These are phyloP conservation scores for Onthophagus taurus DNA, from an alignment of 1,140 invertebrate species.

Conservation along the genomic window DNA sequence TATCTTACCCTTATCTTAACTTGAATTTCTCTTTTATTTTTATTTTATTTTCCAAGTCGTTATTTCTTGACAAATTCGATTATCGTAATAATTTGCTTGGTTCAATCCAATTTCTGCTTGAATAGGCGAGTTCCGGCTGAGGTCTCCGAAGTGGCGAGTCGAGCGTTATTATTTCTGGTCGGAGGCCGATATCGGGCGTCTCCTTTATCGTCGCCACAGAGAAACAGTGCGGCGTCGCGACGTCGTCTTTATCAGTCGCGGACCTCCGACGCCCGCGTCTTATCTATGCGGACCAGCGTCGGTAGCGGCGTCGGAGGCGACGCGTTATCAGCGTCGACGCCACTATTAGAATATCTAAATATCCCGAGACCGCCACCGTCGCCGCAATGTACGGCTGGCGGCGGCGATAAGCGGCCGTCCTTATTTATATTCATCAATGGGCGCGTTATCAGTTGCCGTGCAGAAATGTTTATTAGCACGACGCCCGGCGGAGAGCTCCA, in stretches of 20 bases:
- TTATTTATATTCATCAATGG: constrained; percentile 42
- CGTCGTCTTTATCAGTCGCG: constrained; percentile 33
- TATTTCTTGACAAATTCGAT: no score
- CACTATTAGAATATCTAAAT: constrained; percentile 42
- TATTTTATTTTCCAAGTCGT: no score
- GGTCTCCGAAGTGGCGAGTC: not conserved
- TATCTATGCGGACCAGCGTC: constrained; percentile 34
- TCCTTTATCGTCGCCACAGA: constrained; percentile 22
- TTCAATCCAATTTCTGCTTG: no score
- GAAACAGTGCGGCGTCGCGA: constrained; percentile 31
- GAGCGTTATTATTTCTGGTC: constrained; percentile 28
- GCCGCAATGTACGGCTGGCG: constrained; percentile 30
- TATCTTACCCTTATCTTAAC: no score
- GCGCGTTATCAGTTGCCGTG: constrained; percentile 35
- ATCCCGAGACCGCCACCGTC: constrained; percentile 25
- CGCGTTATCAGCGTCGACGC: constrained; percentile 35
- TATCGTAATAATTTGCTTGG: no score
- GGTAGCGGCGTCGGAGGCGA: no score
- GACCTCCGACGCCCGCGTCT: constrained; percentile 29
- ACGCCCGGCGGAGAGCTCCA: constrained; percentile 3
- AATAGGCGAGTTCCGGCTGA: no score
- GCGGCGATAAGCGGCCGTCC: constrained; percentile 31
- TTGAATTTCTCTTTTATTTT: no score
- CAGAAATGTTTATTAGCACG: constrained; percentile 36
- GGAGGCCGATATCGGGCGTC: constrained; percentile 24